These are phyloP conservation scores for Sebastes umbrosus DNA, from an alignment of 2,797 vertebrate species.

Conservation along the genomic window DNA sequence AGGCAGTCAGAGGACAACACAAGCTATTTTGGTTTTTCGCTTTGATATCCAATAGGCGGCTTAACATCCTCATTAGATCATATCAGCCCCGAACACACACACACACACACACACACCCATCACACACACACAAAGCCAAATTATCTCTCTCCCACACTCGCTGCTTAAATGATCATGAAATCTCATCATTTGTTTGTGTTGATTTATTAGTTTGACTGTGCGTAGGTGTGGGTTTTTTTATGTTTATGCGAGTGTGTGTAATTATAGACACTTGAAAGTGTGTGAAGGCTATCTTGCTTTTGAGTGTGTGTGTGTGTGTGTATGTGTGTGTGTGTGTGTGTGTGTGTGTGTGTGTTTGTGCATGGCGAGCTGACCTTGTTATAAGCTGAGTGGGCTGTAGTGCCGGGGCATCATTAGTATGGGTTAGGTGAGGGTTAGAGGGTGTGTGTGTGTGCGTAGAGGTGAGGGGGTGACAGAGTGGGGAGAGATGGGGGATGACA, in stretches of 20 bases:
- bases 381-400: constrained; percentile 72
- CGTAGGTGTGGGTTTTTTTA: constrained; percentile 2
- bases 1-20: constrained; percentile 61
- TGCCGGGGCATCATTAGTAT: constrained; percentile 76
- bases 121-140: constrained; percentile 19
- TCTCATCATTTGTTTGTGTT: constrained; percentile 55
- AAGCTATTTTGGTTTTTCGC: constrained; percentile 59
- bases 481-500: constrained; percentile 34
- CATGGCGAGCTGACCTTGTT: constrained; percentile 77
- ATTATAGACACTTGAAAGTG: constrained; percentile 24
- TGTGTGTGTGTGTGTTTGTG: constrained; percentile 22
- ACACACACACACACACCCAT: background rate
- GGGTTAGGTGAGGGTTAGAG: constrained; percentile 68
- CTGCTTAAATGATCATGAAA: constrained; percentile 49
- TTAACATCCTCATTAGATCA: constrained; percentile 75
- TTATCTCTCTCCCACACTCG: constrained; percentile 45
- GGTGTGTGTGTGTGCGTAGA: constrained; percentile 32
- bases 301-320: background rate
- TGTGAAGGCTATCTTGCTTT: constrained; percentile 14
- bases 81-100: constrained; percentile 28
- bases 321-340: background rate
- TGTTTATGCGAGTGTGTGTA: background rate
- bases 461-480: constrained; percentile 45
- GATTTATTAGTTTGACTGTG: constrained; percentile 21
- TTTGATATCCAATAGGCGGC: constrained; percentile 71